These are phyloP conservation scores for Hydriomena furcata DNA, from an alignment of 2,888 invertebrate genomes.

Conservation along the genomic window DNA sequence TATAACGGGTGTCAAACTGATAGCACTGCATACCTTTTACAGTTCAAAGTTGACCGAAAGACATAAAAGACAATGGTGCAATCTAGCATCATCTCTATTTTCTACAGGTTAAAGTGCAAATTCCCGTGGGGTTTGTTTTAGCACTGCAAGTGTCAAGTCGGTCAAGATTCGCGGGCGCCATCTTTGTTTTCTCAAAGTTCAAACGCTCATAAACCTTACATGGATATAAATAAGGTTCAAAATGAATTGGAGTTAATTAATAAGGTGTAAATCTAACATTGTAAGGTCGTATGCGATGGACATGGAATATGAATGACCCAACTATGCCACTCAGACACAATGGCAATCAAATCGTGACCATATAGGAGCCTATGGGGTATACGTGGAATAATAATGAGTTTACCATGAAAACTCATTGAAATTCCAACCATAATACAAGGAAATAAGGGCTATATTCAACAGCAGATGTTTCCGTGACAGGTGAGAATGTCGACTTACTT, in stretches of 20 bases:
- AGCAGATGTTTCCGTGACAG: slow-evolving; percentile 10
- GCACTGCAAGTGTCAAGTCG: slow-evolving; percentile 21
- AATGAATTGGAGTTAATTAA: slow-evolving; percentile 1
- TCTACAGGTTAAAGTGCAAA: slow-evolving; percentile 12
- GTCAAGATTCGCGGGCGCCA: slow-evolving; percentile 20
- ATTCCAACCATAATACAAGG: slow-evolving; percentile 10
- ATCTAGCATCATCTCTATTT: slow-evolving; percentile 19
- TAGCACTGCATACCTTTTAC: slow-evolving; percentile 27
- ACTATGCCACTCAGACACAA: slow-evolving; percentile 28
- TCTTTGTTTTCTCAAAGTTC: slow-evolving; percentile 15
- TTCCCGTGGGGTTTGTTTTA: slow-evolving; percentile 14
- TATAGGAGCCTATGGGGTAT: slow-evolving; percentile 18
- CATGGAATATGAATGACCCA: slow-evolving; percentile 30
- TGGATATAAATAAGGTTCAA: neutral
- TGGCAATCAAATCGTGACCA: slow-evolving; percentile 31
- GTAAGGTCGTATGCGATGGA: slow-evolving; percentile 25
- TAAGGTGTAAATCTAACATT: slow-evolving; percentile 6
- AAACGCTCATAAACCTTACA: neutral
- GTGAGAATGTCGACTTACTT: slow-evolving; percentile 15
- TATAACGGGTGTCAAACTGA: slow-evolving; percentile 21
- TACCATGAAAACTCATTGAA: slow-evolving; percentile 10
- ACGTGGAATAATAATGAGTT: slow-evolving; percentile 23
- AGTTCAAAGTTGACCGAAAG: slow-evolving; percentile 24
- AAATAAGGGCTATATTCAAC: neutral
- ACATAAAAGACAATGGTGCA: slow-evolving; percentile 14